These are phyloP conservation scores for Melinaea menophilus DNA, from an alignment of 2,888 invertebrate species.

Conservation along the genomic window DNA sequence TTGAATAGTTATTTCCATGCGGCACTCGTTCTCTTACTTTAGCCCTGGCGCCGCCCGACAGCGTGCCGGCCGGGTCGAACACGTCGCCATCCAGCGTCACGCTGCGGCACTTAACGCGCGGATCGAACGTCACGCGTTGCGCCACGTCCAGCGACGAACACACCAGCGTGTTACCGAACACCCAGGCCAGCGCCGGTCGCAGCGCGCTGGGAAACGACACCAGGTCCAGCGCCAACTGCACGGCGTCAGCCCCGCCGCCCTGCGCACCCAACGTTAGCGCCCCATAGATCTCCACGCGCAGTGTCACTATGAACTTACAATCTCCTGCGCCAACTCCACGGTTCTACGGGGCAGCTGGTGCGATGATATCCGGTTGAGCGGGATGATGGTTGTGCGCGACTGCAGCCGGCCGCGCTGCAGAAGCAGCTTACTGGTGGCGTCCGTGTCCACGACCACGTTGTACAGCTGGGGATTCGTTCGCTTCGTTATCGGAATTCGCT, in stretches of 20 bases:
- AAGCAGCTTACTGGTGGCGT: constrained; percentile 89
- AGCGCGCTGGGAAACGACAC: constrained; percentile 82
- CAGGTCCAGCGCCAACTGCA: constrained; percentile 87
- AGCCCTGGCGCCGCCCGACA: constrained; percentile 89
- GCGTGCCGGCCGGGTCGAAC: constrained; percentile 92
- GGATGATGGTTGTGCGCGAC: constrained; percentile 90
- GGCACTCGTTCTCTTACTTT: constrained; percentile 52
- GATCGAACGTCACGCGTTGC: constrained; percentile 87
- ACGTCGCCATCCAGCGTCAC: constrained; percentile 96
- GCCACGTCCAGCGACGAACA: constrained; percentile 90
- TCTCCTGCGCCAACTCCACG: constrained; percentile 81
- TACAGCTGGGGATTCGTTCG: constrained; percentile 79
- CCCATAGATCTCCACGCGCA: too few species aligned
- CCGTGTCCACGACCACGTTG: constrained; percentile 94
- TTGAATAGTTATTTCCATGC: too few species aligned
- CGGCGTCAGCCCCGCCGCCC: constrained; percentile 85
- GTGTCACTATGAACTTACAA: constrained; percentile 68
- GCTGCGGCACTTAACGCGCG: constrained; percentile 80
- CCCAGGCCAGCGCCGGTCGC: constrained; percentile 89
- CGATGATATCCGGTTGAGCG: constrained; percentile 90
- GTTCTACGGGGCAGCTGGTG: constrained; percentile 78
- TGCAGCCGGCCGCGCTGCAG: constrained; percentile 89
- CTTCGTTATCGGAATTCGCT: too few species aligned
- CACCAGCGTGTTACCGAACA: constrained; percentile 92
- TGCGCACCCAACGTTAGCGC: constrained; percentile 23